Evolutionary conservation across 2,113 vertebrate species (phyloP), one percentile per base, ranked within the genome.

Genomic region (Ramphastos sulfuratus): DNA sequence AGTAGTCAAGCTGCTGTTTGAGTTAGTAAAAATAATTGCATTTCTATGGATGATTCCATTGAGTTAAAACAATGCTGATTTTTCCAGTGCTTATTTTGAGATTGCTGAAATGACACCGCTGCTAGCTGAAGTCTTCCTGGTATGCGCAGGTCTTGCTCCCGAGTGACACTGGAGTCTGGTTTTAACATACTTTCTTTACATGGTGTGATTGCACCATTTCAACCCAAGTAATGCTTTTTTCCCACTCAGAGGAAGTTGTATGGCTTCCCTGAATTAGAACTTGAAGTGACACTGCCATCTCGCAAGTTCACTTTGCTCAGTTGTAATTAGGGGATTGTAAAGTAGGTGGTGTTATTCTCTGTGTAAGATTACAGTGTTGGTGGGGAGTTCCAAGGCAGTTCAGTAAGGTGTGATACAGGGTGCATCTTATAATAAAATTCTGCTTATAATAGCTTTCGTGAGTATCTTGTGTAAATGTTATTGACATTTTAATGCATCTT

Each of bases 251-350:
- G 84, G 1, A 6, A 78, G 54, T 74, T 71, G 4, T 28, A 15
- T 24, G 24, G 30, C 48, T 86, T 92, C 69, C 46, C 75, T 27
- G 24, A 48, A 78, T 88, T 81, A 81, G 61, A 90, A 69, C n/a
- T 85, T 64, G 55, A 93, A 91, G 44, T 72, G 72, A 82, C 52
- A 15, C 7, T 89, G 73, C n/a, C 61, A 61, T 69, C 76, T 88
- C 78, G 42, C 37, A 73, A 71, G 82, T 89, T 93, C 65, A 58
- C 55, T 94, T 95, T 71, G n/a, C 87, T 92, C 59, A 31, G 52
- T 63, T 85, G 64, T 74, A 81, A 60, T 83, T 85, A 84, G 33
- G 65, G 20, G 65, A 9, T 44, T 52, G 37, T 67, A 70, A 74
- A 85, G 72, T 44, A 72, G 33, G 39, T 67, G 82, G 15, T 56